Evolutionary conservation across 2,888 invertebrate genomes (phyloP).

Genomic region (Pinctada fucata): DNA sequence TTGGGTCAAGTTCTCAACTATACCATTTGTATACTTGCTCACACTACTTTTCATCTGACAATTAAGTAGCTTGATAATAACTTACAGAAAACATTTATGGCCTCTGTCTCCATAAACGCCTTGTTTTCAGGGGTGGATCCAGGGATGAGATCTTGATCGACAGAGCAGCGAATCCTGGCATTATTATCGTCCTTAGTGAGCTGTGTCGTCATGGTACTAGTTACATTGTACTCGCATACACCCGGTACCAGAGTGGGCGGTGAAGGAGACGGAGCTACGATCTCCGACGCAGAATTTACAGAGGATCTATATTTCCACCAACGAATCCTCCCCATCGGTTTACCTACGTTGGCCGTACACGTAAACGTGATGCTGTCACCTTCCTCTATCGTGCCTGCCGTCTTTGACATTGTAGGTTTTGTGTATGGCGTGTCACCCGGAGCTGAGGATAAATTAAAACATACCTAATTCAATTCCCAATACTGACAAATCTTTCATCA

Average conservation of each 20-base stretch:
- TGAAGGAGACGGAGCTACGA: neutral
- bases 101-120: constrained; percentile 4
- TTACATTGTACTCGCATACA: constrained; percentile 29
- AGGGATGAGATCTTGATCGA: constrained; percentile 18
- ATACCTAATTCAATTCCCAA: too few relatives aligned
- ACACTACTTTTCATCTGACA: too few relatives aligned
- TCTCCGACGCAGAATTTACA: neutral
- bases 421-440: neutral
- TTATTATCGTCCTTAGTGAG: constrained; percentile 27
- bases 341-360: constrained; percentile 40
- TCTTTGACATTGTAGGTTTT: neutral
- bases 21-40: too few relatives aligned
- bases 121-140: neutral
- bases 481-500: too few relatives aligned
- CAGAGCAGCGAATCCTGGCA: constrained; percentile 20
- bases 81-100: constrained; percentile 37
- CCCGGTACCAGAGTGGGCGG: constrained; percentile 1
- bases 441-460: neutral
- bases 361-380: constrained; percentile 17
- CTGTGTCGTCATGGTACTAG: constrained; percentile 2
- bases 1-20: too few relatives aligned
- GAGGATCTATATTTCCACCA: constrained; percentile 27
- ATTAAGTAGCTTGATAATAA: neutral
- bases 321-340: constrained; percentile 25
- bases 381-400: constrained; percentile 23